A percentile compares a stretch with the other conserved stretches of the same genome.
These are phyloP conservation scores for Chaunax sp. DNA, from an alignment of 2,797 vertebrate genomes.

Conservation along the genomic window DNA sequence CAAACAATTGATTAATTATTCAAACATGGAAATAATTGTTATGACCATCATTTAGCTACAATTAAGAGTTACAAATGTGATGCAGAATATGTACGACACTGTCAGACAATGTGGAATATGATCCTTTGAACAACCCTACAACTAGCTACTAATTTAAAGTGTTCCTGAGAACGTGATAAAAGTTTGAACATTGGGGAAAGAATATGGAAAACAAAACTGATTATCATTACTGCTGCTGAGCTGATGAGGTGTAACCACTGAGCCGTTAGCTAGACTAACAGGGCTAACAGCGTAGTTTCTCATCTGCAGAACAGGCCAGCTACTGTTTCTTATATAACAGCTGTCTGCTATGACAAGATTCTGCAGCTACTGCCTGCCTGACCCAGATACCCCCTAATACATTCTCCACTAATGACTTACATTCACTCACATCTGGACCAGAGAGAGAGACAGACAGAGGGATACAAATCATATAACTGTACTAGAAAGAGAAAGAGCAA, in stretches of 20 bases:
- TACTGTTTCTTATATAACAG: conserved; percentile 74
- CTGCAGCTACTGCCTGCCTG: conserved; percentile 71
- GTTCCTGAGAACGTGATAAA: too few relatives aligned
- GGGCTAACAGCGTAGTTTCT: conserved; percentile 24
- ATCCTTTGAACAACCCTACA: not conserved
- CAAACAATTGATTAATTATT: not conserved
- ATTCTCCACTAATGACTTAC: conserved; percentile 73
- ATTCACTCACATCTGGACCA: conserved; percentile 73
- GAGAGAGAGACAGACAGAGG: conserved; percentile 34
- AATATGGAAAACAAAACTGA: too few relatives aligned
- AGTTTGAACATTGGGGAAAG: too few relatives aligned
- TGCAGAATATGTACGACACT: not conserved
- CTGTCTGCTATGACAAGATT: conserved; percentile 76
- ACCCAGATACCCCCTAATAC: conserved; percentile 80
- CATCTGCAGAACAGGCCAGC: conserved; percentile 59
- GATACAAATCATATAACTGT: conserved; percentile 29
- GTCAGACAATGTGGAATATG: not conserved
- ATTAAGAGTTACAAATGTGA: not conserved
- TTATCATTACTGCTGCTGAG: not conserved
- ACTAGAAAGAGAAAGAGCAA: conserved; percentile 24
- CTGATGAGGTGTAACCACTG: conserved; percentile 2
- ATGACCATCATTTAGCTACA: too few relatives aligned
- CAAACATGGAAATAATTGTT: too few relatives aligned
- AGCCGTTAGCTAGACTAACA: not conserved
- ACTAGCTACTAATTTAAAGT: too few relatives aligned